A percentile compares a stretch with the other conserved stretches of the same genome.
These are phyloP conservation scores for Tachina grossa DNA, from an alignment of 2,888 invertebrate genomes.

Conservation along the genomic window DNA sequence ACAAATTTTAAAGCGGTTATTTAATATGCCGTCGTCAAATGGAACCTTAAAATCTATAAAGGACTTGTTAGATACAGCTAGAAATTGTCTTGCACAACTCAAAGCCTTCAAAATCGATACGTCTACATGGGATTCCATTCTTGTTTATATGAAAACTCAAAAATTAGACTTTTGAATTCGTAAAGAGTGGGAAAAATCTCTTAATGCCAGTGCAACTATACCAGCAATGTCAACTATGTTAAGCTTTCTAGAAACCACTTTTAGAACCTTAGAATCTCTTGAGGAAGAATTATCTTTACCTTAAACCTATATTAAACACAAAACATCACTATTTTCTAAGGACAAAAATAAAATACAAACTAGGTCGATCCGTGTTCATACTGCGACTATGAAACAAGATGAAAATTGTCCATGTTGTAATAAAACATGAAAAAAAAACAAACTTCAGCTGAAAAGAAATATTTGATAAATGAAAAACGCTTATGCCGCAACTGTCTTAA, in stretches of 20 bases:
- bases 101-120: slow-evolving; percentile 10
- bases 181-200: slow-evolving; percentile 26
- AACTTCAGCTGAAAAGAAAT: slow-evolving; percentile 45
- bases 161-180: slow-evolving; percentile 2
- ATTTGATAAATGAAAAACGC: slow-evolving; percentile 8
- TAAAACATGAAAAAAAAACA: no score
- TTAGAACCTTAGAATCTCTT: slow-evolving; percentile 1
- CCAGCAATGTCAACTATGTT: not conserved
- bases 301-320: not conserved
- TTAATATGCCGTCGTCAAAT: slow-evolving; percentile 6
- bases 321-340: no score
- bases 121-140: slow-evolving; percentile 20
- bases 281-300: not conserved
- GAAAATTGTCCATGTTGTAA: slow-evolving; percentile 18
- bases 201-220: not conserved
- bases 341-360: no score
- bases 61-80: slow-evolving; percentile 27
- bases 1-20: slow-evolving; percentile 38
- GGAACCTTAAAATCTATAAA: slow-evolving; percentile 32
- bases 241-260: not conserved
- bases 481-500: slow-evolving; percentile 48
- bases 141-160: not conserved
- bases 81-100: not conserved
- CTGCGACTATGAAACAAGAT: not conserved
- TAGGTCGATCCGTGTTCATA: slow-evolving; percentile 1